phyloP scores from a whole-genome alignment of 2,888 invertebrate genomes.

The Perdita meconis region DNA sequence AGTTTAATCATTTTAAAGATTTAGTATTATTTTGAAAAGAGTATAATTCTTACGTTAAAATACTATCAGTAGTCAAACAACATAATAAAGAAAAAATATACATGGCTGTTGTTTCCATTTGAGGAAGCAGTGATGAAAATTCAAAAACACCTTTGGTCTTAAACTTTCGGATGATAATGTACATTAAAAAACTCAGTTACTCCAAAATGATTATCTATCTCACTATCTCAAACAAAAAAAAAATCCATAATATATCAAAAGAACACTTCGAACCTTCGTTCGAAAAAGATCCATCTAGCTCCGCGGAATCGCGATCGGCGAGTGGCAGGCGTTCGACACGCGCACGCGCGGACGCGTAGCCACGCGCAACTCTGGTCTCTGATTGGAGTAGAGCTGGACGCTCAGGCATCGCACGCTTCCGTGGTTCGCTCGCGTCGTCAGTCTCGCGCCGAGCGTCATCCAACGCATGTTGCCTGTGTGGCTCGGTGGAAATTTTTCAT shows the following conservation, averaged over 20 bases:
- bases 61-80: too few species aligned
- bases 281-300: neutral
- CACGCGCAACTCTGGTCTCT: conserved; percentile 35
- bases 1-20: too few species aligned
- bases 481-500: neutral
- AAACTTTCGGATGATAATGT: too few species aligned
- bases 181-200: too few species aligned
- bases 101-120: too few species aligned
- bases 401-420: conserved; percentile 34
- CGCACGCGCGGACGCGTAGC: conserved; percentile 46
- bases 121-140: too few species aligned
- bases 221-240: too few species aligned
- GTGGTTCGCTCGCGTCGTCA: conserved; percentile 53
- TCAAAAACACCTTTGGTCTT: too few species aligned
- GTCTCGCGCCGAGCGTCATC: conserved; percentile 67
- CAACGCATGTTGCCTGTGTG: conserved; percentile 20
- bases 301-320: conserved; percentile 23
- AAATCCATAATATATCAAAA: neutral
- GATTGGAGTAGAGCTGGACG: conserved; percentile 47
- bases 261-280: neutral
- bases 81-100: too few species aligned
- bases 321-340: neutral
- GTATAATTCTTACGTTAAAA: too few species aligned
- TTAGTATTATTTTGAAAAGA: too few species aligned
- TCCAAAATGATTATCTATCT: too few species aligned